Percentiles rank a stretch among this genome's conserved stretches.
Evolutionary conservation across 2,888 invertebrate species (phyloP).

Genomic region (Baronia brevicornis): DNA sequence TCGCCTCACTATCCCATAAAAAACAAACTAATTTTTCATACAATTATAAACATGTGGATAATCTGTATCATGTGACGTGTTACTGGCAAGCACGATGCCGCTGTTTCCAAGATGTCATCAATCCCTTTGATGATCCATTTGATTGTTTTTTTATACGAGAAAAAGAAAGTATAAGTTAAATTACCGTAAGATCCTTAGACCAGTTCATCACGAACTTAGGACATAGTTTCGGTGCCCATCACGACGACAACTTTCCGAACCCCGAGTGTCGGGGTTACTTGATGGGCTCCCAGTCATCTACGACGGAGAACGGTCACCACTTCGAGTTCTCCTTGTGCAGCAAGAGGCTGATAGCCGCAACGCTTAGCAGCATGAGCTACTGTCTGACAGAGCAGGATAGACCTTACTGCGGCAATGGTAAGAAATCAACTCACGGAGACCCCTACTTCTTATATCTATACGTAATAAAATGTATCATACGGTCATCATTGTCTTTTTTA

Average conservation of each 20-base stretch:
- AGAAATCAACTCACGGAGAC: slow-evolving; percentile 11
- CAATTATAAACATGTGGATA: too few species aligned
- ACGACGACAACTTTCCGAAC: slow-evolving; percentile 64
- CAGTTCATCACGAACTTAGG: slow-evolving; percentile 34
- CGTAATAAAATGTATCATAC: too few species aligned
- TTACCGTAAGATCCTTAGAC: too few species aligned
- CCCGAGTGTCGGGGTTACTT: slow-evolving; percentile 56
- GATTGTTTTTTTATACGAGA: background rate
- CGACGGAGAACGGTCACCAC: slow-evolving; percentile 35
- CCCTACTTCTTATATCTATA: background rate
- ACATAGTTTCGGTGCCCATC: slow-evolving; percentile 73
- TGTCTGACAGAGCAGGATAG: slow-evolving; percentile 54
- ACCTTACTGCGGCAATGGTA: slow-evolving; percentile 75
- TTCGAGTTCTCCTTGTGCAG: slow-evolving; percentile 70
- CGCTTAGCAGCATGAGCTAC: slow-evolving; percentile 64
- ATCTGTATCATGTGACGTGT: too few species aligned
- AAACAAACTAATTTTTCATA: too few species aligned
- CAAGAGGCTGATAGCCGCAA: slow-evolving; percentile 56
- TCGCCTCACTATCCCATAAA: too few species aligned
- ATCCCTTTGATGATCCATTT: too few species aligned
- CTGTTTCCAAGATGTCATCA: too few species aligned
- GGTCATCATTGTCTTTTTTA: too few species aligned
- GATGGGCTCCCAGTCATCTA: slow-evolving; percentile 66
- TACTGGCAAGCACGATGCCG: too few species aligned
- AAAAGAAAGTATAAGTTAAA: background rate